These are phyloP conservation scores for Bombycilla garrulus DNA, from an alignment of 2,113 vertebrate genomes.

Conservation along the genomic window DNA sequence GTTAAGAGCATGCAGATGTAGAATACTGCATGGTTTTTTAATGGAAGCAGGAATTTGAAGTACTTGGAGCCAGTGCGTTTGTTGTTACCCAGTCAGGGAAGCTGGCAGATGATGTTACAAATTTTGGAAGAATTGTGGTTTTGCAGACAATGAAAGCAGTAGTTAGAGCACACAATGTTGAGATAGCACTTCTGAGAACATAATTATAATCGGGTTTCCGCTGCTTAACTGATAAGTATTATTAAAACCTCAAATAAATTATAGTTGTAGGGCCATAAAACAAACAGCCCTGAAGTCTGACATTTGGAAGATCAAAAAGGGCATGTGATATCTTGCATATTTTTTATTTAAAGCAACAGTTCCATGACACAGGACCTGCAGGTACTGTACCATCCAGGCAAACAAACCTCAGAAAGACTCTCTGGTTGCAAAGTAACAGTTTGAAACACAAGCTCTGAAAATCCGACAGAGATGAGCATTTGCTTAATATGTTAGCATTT, in stretches of 20 bases:
- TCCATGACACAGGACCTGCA: background rate
- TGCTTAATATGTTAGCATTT: background rate
- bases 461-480: background rate
- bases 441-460: background rate
- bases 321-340: background rate
- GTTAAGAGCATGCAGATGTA: background rate
- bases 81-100: background rate
- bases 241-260: conserved; percentile 25
- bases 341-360: background rate
- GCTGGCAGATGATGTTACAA: conserved; percentile 36
- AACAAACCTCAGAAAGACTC: background rate
- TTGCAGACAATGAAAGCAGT: conserved; percentile 11
- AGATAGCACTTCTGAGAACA: background rate
- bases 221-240: background rate
- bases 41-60: background rate
- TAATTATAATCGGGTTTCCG: background rate
- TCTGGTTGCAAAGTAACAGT: background rate
- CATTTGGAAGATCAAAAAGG: background rate
- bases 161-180: background rate
- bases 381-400: background rate
- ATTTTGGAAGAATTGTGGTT: conserved; percentile 26
- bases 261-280: background rate
- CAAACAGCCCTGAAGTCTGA: background rate
- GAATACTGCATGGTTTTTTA: background rate
- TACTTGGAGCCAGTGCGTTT: fast-evolving